Base-by-base conservation (phyloP, 2,888 invertebrate genomes). In the Trachelus tabidus region DNA sequence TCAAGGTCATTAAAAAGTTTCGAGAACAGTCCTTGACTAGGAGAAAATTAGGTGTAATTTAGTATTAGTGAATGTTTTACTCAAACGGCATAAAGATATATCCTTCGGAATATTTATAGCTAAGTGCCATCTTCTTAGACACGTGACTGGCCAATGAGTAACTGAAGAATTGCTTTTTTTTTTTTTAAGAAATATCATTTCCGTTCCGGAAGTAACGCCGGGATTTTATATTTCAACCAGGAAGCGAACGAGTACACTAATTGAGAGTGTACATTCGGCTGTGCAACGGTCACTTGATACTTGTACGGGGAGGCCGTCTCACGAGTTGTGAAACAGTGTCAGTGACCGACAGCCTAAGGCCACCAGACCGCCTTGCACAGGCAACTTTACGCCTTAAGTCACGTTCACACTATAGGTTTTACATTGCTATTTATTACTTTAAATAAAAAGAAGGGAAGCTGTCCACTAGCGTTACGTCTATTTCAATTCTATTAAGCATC, bases 331-430 rank as follows among this genome's bases (percentile, higher is more conserved):
- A 90, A 91, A 91, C 87, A 91, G 90, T 91, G 90, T 91, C 90
- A 91, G 90, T 90, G 90, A 91, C 91, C 91, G 90, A 91, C 89
- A 90, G 90, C 91, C 90, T 90, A 89, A 90, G 90, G 91, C 90
- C 88, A 89, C 87, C 88, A 85, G 87, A 87, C 86, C 88, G 84
- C 84, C 86, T 84, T 84, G 85, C 80, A 56, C 56, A 56, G 56
- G 56, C 56, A 56, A 56, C 56, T 56, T 56, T 23, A 23, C 9
- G 56, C 56, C 56, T 56, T 56, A 56, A 56, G 56, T 23, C 56
- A 56, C 56, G 56, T 56, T 56, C 23, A 56, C 56, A 56, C 56
- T 56, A 56, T 2, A 56, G 56, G 0, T 56, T 56, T 9, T 56
- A 23, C 23, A 56, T 56, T 56, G 56, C 56, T 56, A 56, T 56